Evolutionary conservation across 2,797 vertebrate species (phyloP).

Genomic region (Clarias fuscus): DNA sequence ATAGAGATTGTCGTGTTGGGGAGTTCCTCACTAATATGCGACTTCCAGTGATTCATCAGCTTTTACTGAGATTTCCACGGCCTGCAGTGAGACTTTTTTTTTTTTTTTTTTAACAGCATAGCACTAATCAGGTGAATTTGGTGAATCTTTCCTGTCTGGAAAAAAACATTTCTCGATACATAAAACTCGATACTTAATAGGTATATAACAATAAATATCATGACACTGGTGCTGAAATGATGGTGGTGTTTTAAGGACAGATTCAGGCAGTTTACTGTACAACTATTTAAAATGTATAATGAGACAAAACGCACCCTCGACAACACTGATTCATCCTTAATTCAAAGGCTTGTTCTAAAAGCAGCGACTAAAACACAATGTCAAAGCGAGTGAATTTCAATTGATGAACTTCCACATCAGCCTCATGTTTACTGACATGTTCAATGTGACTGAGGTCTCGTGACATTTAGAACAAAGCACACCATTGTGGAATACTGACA

Average conservation of each 20-base stretch:
- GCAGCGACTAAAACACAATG: background rate
- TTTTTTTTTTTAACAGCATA: background rate
- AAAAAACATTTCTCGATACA: background rate
- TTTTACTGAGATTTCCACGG: background rate
- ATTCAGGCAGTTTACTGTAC: background rate
- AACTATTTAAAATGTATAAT: background rate
- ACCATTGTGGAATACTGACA: background rate
- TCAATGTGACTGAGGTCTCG: background rate
- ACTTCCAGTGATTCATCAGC: background rate
- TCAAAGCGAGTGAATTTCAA: background rate
- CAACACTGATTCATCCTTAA: background rate
- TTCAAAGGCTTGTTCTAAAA: background rate
- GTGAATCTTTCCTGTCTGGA: background rate
- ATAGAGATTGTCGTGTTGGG: background rate
- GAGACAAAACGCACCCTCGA: too few species aligned
- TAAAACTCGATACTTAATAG: background rate
- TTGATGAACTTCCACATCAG: background rate
- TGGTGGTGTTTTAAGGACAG: background rate
- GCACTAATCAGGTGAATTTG: background rate
- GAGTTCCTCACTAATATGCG: background rate
- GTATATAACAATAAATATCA: background rate
- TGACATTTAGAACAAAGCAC: constrained; percentile 8
- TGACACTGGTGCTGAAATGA: background rate
- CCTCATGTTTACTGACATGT: background rate
- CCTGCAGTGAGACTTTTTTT: background rate